Conservation (phyloP, 1,140 invertebrate species). For the Colletes gigas region DNA sequence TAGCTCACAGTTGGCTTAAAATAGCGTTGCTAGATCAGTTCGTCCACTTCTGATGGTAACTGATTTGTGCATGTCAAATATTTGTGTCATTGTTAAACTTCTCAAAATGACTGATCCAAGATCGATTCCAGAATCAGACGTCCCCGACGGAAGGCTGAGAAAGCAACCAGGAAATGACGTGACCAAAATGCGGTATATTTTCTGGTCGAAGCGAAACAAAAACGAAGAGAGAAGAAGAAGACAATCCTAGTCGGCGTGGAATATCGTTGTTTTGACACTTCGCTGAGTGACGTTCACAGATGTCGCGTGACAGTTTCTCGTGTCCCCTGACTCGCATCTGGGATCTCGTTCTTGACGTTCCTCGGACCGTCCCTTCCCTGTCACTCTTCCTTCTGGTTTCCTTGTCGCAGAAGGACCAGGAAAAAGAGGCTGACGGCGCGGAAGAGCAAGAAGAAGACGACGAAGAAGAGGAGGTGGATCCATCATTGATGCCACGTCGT, state of each 20-base stretch:
- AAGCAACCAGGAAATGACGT: no score
- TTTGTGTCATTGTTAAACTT: no score
- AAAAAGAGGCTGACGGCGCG: conserved; percentile 51
- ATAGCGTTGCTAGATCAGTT: no score
- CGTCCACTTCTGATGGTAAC: no score
- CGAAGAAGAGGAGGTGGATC: conserved; percentile 61
- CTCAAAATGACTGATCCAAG: no score
- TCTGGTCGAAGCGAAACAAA: not conserved
- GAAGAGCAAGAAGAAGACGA: conserved; percentile 30
- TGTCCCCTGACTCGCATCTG: conserved; percentile 60
- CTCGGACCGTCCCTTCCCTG: conserved; percentile 20
- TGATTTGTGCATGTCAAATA: no score
- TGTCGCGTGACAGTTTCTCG: conserved; percentile 69
- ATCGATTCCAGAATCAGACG: no score
- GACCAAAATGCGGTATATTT: no score
- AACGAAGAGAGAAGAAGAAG: conserved; percentile 5
- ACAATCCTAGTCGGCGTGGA: conserved; percentile 2
- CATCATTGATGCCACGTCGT: conserved; percentile 75
- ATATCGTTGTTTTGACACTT: conserved; percentile 70
- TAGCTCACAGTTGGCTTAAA: no score
- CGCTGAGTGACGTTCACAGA: conserved; percentile 65
- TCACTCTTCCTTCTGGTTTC: conserved; percentile 36
- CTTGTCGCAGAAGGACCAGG: conserved; percentile 48
- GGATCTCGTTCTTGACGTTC: conserved; percentile 49
- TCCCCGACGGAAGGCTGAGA: no score